These are phyloP conservation scores for Sebastes minor DNA, from an alignment of 2,797 vertebrate species.

Conservation along the genomic window DNA sequence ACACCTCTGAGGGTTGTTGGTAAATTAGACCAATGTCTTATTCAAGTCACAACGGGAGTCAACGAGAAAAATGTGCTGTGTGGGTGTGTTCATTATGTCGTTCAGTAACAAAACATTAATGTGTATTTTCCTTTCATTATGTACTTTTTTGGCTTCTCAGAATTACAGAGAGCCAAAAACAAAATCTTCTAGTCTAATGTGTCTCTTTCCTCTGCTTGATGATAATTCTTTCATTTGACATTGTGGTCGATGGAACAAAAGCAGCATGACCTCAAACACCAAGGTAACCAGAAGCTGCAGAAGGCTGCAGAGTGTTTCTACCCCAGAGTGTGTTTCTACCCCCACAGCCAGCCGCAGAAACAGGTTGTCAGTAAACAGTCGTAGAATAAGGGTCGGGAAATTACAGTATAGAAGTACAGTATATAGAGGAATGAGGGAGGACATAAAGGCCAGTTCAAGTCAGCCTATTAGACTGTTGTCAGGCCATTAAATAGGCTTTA, in stretches of 20 bases:
- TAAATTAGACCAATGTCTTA: background rate
- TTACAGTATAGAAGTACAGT: background rate
- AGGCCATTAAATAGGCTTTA: too few species aligned
- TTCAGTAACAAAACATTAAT: background rate
- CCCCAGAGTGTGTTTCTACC: constrained; percentile 47
- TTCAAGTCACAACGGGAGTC: background rate
- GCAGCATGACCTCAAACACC: constrained; percentile 42
- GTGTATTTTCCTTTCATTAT: background rate
- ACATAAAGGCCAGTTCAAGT: background rate
- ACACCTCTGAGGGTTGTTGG: background rate
- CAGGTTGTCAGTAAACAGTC: constrained; percentile 65
- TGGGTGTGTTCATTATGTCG: too few species aligned
- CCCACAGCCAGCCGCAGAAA: background rate
- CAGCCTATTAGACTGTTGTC: too few species aligned
- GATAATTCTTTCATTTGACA: constrained; percentile 32
- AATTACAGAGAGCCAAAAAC: constrained; percentile 7
- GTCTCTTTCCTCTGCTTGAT: constrained; percentile 12
- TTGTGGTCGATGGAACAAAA: constrained; percentile 43
- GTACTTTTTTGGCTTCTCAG: background rate
- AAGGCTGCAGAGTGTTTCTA: constrained; percentile 39
- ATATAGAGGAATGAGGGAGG: background rate
- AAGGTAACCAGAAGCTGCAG: constrained; percentile 15
- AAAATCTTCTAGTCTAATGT: background rate
- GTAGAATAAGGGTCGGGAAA: constrained; percentile 37
- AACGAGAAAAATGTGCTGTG: background rate